Conservation (phyloP, 92 coral and sea anemone species). For the Phenganax stokvisi region DNA sequence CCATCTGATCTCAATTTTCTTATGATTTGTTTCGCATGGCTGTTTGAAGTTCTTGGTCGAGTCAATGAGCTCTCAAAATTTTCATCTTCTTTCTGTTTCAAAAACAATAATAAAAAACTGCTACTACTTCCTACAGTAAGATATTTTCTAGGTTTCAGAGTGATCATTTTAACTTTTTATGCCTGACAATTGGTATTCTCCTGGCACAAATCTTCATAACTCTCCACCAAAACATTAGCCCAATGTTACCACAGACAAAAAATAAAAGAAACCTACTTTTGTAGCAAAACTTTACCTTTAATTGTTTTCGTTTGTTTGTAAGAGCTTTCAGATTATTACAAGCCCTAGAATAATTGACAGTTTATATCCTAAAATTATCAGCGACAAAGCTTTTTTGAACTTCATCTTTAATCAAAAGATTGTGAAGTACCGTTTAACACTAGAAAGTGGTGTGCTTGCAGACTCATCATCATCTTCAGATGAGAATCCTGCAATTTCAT, state of each 20-base stretch:
- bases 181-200: too few relatives aligned
- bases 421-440: conserved; percentile 16
- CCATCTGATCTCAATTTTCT: too few relatives aligned
- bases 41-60: too few relatives aligned
- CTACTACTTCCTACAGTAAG: too few relatives aligned
- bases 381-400: not conserved
- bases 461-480: conserved; percentile 29
- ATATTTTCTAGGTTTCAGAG: too few relatives aligned
- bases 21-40: too few relatives aligned
- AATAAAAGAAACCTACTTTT: too few relatives aligned
- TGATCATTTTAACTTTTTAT: not conserved
- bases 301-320: conserved; percentile 6
- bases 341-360: not conserved
- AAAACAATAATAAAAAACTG: not conserved
- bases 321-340: not conserved
- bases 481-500: conserved; percentile 25
- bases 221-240: too few relatives aligned
- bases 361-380: too few relatives aligned
- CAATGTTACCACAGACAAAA: too few relatives aligned
- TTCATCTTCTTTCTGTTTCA: not conserved
- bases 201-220: too few relatives aligned
- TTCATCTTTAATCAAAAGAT: not conserved
- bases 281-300: conserved; percentile 5
- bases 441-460: not conserved
- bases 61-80: not conserved